A percentile compares a stretch with the other conserved stretches of the same genome.
Evolutionary conservation across 1,140 invertebrate species (phyloP).

Genomic region (Temnothorax nylanderi): DNA sequence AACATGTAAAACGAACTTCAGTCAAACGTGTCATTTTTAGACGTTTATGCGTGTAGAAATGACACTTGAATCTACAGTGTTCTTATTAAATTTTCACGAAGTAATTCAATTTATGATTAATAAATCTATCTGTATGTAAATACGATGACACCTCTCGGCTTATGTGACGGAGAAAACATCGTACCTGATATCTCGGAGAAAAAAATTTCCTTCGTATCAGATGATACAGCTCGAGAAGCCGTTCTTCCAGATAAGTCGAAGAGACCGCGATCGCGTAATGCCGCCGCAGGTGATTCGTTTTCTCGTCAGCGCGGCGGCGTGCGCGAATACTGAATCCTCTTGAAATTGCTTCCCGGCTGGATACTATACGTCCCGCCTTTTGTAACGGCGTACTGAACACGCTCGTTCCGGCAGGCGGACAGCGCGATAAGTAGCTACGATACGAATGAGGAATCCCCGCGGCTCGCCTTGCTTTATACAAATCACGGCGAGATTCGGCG

Average conservation of each 20-base stretch:
- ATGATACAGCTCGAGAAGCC: not conserved
- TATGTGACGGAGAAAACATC: not conserved
- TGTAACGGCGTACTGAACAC: constrained; percentile 54
- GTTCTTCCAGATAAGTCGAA: constrained; percentile 24
- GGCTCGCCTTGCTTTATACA: constrained; percentile 40
- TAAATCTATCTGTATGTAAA: not conserved
- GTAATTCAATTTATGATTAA: not conserved
- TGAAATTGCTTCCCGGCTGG: constrained; percentile 55
- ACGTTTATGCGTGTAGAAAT: no score
- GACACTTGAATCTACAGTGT: no score
- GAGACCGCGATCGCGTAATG: constrained; percentile 25
- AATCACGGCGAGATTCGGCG: constrained; percentile 23
- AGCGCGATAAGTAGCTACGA: constrained; percentile 72
- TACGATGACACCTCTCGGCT: not conserved
- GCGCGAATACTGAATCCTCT: constrained; percentile 45
- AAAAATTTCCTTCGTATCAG: not conserved
- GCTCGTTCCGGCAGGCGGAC: constrained; percentile 61
- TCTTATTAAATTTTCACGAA: not conserved
- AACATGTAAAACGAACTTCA: no score
- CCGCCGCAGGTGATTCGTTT: constrained; percentile 24
- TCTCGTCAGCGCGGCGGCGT: not conserved
- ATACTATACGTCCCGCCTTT: constrained; percentile 17
- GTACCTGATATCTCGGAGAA: not conserved
- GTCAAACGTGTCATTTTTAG: no score
- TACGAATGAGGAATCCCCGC: constrained; percentile 60